Percentiles rank a stretch among this genome's conserved stretches.
phyloP scores from a whole-genome alignment of 2,113 vertebrate genomes.

The Oreochromis tanganicae region DNA sequence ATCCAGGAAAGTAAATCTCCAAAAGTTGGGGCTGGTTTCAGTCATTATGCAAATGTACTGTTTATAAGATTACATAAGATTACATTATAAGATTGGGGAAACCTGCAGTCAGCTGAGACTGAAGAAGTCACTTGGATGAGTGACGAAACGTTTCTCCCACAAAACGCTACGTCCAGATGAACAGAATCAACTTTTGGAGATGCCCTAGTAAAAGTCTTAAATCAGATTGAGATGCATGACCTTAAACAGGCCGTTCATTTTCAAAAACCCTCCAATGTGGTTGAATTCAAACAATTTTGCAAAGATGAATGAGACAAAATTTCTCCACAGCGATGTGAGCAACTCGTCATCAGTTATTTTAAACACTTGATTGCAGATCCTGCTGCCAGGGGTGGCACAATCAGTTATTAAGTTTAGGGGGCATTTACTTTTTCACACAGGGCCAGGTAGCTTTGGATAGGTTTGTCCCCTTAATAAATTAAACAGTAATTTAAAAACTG shows the following conservation, averaged over 20 bases:
- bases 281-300: neutral
- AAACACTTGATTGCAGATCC: neutral
- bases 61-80: too few species aligned
- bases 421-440: neutral
- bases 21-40: too few species aligned
- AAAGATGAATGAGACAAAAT: neutral
- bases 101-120: too few species aligned
- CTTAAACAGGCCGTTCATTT: neutral
- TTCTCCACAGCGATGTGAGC: neutral
- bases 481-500: neutral
- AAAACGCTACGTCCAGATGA: too few species aligned
- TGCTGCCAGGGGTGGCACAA: neutral
- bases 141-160: too few species aligned
- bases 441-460: neutral
- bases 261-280: neutral
- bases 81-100: too few species aligned
- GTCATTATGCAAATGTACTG: too few species aligned
- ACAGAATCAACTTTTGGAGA: too few species aligned
- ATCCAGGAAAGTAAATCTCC: too few species aligned
- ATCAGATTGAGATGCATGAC: neutral
- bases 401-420: neutral
- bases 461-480: neutral
- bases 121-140: too few species aligned
- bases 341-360: neutral
- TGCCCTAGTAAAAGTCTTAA: neutral